Base-by-base conservation (phyloP, 2,797 vertebrate genomes). In the Channallabes apus region DNA sequence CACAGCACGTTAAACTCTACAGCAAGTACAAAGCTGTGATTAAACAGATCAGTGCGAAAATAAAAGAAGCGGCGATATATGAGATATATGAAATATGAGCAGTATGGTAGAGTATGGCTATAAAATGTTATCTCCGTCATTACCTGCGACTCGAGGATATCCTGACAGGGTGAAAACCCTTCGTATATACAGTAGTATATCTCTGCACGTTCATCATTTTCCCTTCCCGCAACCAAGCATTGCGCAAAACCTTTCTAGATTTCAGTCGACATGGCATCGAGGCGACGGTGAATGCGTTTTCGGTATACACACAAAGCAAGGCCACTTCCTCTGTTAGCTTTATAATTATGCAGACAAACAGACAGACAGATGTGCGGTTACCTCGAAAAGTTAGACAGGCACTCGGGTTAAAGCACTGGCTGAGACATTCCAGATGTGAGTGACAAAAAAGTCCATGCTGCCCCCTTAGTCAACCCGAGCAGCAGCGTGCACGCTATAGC, bases 381-480 rank as follows among this genome's bases (percentile, higher is more conserved):
- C 94, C 94, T 95, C 91, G 90, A 79, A 92, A 89, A 87, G 86
- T 88, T 56, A 76, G 29, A 68, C 62, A 82, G 56, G 72, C 84
- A 71, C 58, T 64, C 84, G 76, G 77, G 82, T 67, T 82, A 77
- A 59, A 65, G 82, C 87, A 78, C 32, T 41, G 68, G 73, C 79
- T 29, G 71, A 82, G 80, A 46, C 84, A 86, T 85, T 89, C 90
- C 89, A 83, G 67, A 87, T 84, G 51, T 73, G 82, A 85, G 56
- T 22, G 51, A 71, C 38, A 69, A 75, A 82, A 82, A 84, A 58
- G 24, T 71, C 85, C 86, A 87, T 83, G 68, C 73, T 84, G 79
- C 75, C 82, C 75, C 80, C 87, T 64, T 80, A 77, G 84, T 64
- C 29, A 6, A 75, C 35, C 15, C n/a, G 73, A 89, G 85, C 82